Evolutionary conservation across 1,140 invertebrate species (phyloP), one percentile per base, ranked within the genome.

Genomic region (Planococcus citri): DNA sequence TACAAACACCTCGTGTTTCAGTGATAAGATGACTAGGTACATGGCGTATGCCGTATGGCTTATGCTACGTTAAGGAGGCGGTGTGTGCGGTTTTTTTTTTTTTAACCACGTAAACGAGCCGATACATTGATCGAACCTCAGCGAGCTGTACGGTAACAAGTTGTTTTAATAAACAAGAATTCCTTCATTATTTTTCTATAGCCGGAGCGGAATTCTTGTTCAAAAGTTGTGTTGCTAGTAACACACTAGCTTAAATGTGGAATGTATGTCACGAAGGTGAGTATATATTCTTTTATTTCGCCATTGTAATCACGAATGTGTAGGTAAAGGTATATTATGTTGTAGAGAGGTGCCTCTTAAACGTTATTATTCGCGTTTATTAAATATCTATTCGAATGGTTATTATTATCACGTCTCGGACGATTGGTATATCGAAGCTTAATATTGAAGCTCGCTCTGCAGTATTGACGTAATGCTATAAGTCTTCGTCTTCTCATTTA

Each of bases 161-260:
- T 64, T 64, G 60, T 64, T 64, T 64, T 64, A 64, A 64, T 64
- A 64, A 64, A 64, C 60, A 21, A 64, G 60, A 64, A 64, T 24
- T 64, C 60, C 60, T 64, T 64, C 60, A 25, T 64, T 64, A 64
- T 64, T 24, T 24, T 64, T 24, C 25, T 24, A 64, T 10, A 64
- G n/a, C n/a, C n/a, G n/a, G 10, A 64, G 60, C 60, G 60, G 60
- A 64, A 64, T 64, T 64, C 60, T 64, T 27, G 60, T 27, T 64
- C 60, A 64, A 64, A 64, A 64, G 25, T 25, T 25, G 60, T n/a
- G n/a, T 60, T 60, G 57, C 24, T 25, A 20, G 60, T 64, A 64
- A 64, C 60, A 64, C 60, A 64, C 60, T 64, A 64, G 60, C 60
- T 64, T 25, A 64, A 64, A 64, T 25, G 60, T 17, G 60, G 22